Evolutionary conservation across 2,888 invertebrate genomes (phyloP).

Genomic region (Autographa gamma): DNA sequence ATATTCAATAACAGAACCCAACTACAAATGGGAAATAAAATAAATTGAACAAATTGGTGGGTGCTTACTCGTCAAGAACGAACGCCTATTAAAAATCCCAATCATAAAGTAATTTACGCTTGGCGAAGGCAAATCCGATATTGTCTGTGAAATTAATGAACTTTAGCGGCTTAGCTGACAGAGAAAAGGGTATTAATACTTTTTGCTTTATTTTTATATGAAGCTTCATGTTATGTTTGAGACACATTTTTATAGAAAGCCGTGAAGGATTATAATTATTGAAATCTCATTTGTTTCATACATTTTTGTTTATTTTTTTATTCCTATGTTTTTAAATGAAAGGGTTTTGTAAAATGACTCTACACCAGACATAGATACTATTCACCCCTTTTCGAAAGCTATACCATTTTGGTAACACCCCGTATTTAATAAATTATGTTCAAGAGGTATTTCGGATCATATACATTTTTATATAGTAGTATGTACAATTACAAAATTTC

Average conservation of each 20-base stretch:
- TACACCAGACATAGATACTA: too few species aligned
- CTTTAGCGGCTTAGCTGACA: constrained; percentile 44
- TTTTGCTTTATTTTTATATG: constrained; percentile 36
- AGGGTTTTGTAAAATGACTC: too few species aligned
- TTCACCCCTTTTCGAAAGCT: too few species aligned
- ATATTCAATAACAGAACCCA: not conserved
- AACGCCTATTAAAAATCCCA: constrained; percentile 57
- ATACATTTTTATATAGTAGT: too few species aligned
- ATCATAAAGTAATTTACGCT: constrained; percentile 48
- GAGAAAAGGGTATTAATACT: constrained; percentile 41
- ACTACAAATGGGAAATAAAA: constrained; percentile 14
- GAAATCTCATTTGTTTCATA: too few species aligned
- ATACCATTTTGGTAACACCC: too few species aligned
- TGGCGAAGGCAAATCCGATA: constrained; percentile 55
- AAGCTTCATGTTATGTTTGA: constrained; percentile 27
- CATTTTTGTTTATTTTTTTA: too few species aligned
- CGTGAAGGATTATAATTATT: not conserved
- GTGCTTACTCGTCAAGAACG: constrained; percentile 36
- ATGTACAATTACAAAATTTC: constrained; percentile 17
- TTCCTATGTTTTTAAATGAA: too few species aligned
- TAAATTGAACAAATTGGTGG: constrained; percentile 30
- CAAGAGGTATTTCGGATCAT: too few species aligned
- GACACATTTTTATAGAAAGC: constrained; percentile 13
- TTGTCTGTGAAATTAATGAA: constrained; percentile 60
- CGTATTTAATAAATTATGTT: too few species aligned